phyloP scores from a whole-genome alignment of 2,113 vertebrate genomes.

The Synodontis membranacea region DNA sequence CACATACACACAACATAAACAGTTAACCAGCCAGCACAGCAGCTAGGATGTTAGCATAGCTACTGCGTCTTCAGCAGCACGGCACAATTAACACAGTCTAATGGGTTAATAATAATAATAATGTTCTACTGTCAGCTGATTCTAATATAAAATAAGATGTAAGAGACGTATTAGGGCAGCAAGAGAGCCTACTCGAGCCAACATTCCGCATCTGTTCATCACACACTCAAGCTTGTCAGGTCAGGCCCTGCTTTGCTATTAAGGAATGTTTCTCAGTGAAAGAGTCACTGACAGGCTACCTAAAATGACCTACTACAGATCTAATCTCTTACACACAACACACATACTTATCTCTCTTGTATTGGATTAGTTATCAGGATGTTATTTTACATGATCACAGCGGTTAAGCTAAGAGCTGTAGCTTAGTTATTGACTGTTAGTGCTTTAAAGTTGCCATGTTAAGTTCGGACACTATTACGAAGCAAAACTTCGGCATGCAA shows the following conservation, averaged over 20 bases:
- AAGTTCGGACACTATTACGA: neutral
- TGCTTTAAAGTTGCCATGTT: conserved; percentile 11
- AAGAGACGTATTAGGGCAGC: neutral
- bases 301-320: neutral
- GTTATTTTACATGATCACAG: neutral
- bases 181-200: conserved; percentile 11
- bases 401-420: neutral
- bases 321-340: neutral
- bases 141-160: neutral
- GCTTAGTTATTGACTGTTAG: conserved; percentile 20
- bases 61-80: conserved; percentile 35
- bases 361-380: conserved; percentile 7
- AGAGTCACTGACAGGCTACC: neutral
- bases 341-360: neutral
- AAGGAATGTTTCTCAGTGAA: conserved; percentile 14
- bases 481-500: conserved; percentile 36
- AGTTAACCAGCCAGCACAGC: conserved; percentile 49
- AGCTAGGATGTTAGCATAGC: conserved; percentile 54
- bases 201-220: conserved; percentile 18
- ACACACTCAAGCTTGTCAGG: conserved; percentile 22
- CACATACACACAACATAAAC: conserved; percentile 38
- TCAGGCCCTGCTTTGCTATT: conserved; percentile 25
- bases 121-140: neutral
- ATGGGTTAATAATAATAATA: conserved; percentile 36
- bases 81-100: conserved; percentile 5